Percentiles rank a stretch among this genome's conserved stretches.
phyloP scores from a whole-genome alignment of 1,140 invertebrate species.

The Penaeus japonicus region DNA sequence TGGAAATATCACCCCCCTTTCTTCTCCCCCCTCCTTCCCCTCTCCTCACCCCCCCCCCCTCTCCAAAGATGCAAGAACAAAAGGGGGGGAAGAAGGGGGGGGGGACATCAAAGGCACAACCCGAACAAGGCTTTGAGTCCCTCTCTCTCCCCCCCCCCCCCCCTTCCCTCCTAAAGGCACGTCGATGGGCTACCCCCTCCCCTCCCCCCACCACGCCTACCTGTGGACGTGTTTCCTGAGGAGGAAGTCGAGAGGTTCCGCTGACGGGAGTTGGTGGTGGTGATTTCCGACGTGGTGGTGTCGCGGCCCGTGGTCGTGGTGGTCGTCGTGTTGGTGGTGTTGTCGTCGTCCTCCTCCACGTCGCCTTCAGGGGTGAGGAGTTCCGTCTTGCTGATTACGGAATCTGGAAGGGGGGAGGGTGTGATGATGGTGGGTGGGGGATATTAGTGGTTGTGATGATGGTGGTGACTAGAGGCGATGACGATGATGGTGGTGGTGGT shows the following conservation, averaged over 20 bases:
- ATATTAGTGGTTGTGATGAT: not conserved
- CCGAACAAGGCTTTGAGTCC: no score
- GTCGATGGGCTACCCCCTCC: not conserved
- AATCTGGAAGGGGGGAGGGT: not conserved
- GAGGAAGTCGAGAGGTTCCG: slow-evolving; percentile 40
- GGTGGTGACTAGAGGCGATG: not conserved
- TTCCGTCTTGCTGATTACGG: slow-evolving; percentile 48
- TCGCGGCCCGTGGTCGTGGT: slow-evolving; percentile 13
- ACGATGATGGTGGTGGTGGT: slow-evolving; percentile 14
- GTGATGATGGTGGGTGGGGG: not conserved
- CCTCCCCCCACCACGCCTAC: not conserved
- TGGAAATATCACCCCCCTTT: no score
- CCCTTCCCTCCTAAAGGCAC: not conserved
- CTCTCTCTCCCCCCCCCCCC: no score
- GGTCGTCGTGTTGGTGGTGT: not conserved
- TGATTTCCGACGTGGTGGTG: slow-evolving; percentile 38
- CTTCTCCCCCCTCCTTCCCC: no score
- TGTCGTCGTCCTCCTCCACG: slow-evolving; percentile 31
- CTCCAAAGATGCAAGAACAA: no score
- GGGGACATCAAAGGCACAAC: no score
- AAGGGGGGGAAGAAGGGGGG: no score
- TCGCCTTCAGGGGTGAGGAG: slow-evolving; percentile 40
- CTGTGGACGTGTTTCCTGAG: slow-evolving; percentile 50
- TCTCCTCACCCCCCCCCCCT: no score
- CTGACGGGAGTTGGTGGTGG: slow-evolving; percentile 19